Conservation (phyloP, 2,113 vertebrate species). For the Cygnus atratus region DNA sequence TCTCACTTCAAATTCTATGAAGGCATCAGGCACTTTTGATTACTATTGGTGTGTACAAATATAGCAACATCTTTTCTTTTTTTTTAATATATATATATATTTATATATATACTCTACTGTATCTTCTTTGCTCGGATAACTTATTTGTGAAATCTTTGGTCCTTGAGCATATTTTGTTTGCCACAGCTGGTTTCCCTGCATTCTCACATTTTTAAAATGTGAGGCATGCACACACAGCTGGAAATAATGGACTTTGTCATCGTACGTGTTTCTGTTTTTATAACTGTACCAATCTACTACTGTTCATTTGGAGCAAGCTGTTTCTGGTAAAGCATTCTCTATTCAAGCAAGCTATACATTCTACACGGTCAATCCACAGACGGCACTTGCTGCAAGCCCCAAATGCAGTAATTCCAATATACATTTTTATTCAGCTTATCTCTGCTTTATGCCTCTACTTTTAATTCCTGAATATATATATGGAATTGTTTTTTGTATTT, state of each 20-base stretch:
- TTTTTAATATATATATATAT: slow-evolving; percentile 17
- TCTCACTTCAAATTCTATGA: slow-evolving; percentile 77
- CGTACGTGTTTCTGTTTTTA: slow-evolving; percentile 45
- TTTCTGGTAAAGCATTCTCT: slow-evolving; percentile 66
- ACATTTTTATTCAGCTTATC: slow-evolving; percentile 61
- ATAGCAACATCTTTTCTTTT: slow-evolving; percentile 78
- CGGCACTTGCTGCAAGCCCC: slow-evolving; percentile 67
- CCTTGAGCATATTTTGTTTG: slow-evolving; percentile 83
- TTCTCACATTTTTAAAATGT: slow-evolving; percentile 76
- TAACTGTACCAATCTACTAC: slow-evolving; percentile 70
- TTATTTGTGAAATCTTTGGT: slow-evolving; percentile 92
- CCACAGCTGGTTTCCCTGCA: slow-evolving; percentile 75
- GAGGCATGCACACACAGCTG: slow-evolving; percentile 74
- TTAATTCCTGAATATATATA: slow-evolving; percentile 63
- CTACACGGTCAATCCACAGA: slow-evolving; percentile 60
- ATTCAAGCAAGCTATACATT: slow-evolving; percentile 73
- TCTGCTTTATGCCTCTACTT: slow-evolving; percentile 66
- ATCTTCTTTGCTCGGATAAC: slow-evolving; percentile 79
- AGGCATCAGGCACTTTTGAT: slow-evolving; percentile 96
- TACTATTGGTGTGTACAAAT: slow-evolving; percentile 89
- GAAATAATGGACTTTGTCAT: slow-evolving; percentile 75
- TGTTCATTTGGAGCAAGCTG: slow-evolving; percentile 70
- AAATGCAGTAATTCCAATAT: slow-evolving; percentile 69
- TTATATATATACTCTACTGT: slow-evolving; percentile 65
- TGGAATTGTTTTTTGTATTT: slow-evolving; percentile 33